Evolutionary conservation across 2,113 vertebrate genomes (phyloP).

Genomic region (Elephantulus edwardii): DNA sequence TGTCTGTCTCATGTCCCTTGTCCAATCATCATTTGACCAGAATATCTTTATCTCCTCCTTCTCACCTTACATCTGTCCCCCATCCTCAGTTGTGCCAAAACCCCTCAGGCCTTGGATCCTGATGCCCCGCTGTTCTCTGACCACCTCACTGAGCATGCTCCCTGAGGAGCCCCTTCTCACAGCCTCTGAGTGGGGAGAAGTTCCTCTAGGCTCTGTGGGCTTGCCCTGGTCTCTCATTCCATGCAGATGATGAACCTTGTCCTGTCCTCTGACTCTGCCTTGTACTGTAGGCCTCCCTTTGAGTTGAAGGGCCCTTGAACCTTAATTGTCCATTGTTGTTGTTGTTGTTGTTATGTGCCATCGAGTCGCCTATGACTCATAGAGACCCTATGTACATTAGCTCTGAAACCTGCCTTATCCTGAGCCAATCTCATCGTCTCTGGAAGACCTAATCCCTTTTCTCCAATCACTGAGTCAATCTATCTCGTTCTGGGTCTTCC

Average conservation of each 20-base stretch:
- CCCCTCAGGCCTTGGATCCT: rapidly evolving
- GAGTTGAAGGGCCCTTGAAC: neutral
- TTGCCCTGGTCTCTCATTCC: neutral
- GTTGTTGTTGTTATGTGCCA: too few relatives aligned
- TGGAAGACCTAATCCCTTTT: too few relatives aligned
- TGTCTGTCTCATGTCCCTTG: neutral
- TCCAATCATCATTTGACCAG: rapidly evolving
- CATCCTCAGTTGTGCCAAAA: rapidly evolving
- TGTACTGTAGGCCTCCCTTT: too few relatives aligned
- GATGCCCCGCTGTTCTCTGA: neutral
- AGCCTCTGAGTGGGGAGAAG: neutral
- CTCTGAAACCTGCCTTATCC: too few relatives aligned
- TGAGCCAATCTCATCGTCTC: too few relatives aligned
- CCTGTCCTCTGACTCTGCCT: neutral
- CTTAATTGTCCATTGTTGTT: rapidly evolving
- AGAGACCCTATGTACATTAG: too few relatives aligned
- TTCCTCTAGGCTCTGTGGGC: neutral
- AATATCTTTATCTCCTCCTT: neutral
- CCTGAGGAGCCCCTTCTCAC: neutral
- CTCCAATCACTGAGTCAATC: too few relatives aligned
- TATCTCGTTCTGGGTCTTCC: too few relatives aligned
- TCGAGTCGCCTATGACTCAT: too few relatives aligned
- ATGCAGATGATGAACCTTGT: neutral
- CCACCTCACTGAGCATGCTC: rapidly evolving
- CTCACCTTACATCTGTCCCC: rapidly evolving